Percentiles rank a stretch among this genome's conserved stretches.
Evolutionary conservation across 2,888 invertebrate species (phyloP).

Genomic region (Drosophila glabriapex): DNA sequence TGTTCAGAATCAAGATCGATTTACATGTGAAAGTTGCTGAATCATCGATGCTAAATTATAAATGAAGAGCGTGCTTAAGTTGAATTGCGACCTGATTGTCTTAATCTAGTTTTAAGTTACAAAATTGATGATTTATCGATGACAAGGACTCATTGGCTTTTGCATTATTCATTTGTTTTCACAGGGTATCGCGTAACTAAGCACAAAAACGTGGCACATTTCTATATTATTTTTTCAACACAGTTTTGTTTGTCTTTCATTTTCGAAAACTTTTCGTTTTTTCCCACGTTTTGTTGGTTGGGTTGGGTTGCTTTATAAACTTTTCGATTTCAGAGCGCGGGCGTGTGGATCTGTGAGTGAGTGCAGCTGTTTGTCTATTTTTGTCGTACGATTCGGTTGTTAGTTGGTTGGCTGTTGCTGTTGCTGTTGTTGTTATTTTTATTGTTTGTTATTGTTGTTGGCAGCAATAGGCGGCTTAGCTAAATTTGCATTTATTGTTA

Average conservation of each 20-base stretch:
- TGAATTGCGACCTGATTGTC: not conserved
- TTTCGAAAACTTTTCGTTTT: conserved; percentile 45
- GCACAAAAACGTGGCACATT: not conserved
- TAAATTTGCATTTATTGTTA: conserved; percentile 78
- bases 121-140: not conserved
- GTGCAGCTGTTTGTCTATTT: conserved; percentile 64
- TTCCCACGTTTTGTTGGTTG: conserved; percentile 20
- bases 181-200: conserved; percentile 20
- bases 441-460: conserved; percentile 47
- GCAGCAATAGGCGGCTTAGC: conserved; percentile 72
- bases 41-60: not conserved
- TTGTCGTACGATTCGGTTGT: conserved; percentile 49
- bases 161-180: not conserved
- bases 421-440: not conserved
- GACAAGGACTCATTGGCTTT: no score
- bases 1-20: not conserved
- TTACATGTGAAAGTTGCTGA: not conserved
- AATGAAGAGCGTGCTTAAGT: not conserved
- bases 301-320: conserved; percentile 66
- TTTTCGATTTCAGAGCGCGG: conserved; percentile 55
- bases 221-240: not conserved
- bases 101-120: no score
- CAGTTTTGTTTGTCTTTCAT: conserved; percentile 39
- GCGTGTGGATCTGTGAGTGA: conserved; percentile 19
- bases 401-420: conserved; percentile 16